These are phyloP conservation scores for Synanthedon formicaeformis DNA, from an alignment of 2,888 invertebrate genomes.

Conservation along the genomic window DNA sequence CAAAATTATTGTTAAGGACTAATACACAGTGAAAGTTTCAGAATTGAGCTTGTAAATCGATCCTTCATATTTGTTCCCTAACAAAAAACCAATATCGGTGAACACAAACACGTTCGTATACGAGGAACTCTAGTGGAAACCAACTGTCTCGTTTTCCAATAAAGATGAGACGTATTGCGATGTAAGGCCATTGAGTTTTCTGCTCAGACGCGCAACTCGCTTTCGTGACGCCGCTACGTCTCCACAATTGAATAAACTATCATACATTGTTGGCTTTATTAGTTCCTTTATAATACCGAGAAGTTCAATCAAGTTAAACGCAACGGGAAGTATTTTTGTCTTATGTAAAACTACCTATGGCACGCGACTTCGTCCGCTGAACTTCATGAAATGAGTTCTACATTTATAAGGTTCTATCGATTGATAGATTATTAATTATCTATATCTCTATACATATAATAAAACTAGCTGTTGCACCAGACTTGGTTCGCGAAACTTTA, in stretches of 20 bases:
- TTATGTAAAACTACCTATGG: too few species aligned
- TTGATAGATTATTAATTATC: too few species aligned
- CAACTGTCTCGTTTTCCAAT: conserved; percentile 64
- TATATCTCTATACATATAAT: too few species aligned
- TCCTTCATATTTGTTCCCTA: conserved; percentile 28
- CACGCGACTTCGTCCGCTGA: too few species aligned
- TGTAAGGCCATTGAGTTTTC: conserved; percentile 58
- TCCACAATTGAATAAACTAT: conserved; percentile 27
- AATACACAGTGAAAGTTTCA: background rate
- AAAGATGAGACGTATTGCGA: conserved; percentile 59
- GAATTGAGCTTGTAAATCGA: background rate
- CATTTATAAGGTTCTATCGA: too few species aligned
- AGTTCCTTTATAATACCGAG: conserved; percentile 6
- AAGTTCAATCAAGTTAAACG: too few species aligned
- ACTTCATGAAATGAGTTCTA: too few species aligned
- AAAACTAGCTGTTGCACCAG: too few species aligned
- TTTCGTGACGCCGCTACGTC: conserved; percentile 2
- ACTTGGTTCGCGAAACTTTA: too few species aligned
- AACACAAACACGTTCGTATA: conserved; percentile 42
- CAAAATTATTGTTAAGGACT: too few species aligned
- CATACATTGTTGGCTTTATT: conserved; percentile 16
- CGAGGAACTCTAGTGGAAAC: conserved; percentile 47
- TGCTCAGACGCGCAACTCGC: conserved; percentile 41
- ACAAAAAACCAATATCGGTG: conserved; percentile 45
- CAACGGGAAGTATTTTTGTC: too few species aligned